These are phyloP conservation scores for Aegithalos caudatus DNA, from an alignment of 2,113 vertebrate species.

Conservation along the genomic window DNA sequence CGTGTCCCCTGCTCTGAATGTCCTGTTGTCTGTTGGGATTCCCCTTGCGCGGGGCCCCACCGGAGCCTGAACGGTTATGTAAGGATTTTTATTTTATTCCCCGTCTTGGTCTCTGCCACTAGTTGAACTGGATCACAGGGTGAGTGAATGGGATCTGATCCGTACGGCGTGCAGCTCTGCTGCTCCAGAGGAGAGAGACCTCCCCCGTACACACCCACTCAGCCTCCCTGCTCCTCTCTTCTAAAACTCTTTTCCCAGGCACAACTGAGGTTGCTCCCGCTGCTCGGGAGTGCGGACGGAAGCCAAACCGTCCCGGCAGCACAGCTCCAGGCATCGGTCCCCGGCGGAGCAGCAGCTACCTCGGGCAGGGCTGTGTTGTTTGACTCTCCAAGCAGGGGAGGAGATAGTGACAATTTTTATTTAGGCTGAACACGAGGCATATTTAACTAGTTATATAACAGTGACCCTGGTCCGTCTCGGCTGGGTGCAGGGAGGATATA, in stretches of 20 bases:
- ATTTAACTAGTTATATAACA: slow-evolving; percentile 55
- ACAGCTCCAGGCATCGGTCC: not conserved
- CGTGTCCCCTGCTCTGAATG: not conserved
- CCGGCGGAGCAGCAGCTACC: not conserved
- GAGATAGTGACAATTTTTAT: slow-evolving; percentile 34
- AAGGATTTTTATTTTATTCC: slow-evolving; percentile 66
- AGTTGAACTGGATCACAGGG: slow-evolving; percentile 60
- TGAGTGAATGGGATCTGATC: slow-evolving; percentile 30
- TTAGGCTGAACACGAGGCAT: slow-evolving; percentile 20
- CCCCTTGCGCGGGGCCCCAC: slow-evolving; percentile 26
- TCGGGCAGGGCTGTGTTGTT: not conserved
- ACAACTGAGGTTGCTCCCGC: not conserved
- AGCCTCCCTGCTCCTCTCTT: not conserved
- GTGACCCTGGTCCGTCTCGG: slow-evolving; percentile 32
- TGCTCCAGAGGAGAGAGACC: not conserved
- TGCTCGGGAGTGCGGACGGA: not conserved
- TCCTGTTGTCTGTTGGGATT: slow-evolving; percentile 58
- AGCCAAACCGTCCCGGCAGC: not conserved
- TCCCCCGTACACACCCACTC: slow-evolving; percentile 6
- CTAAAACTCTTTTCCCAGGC: not conserved
- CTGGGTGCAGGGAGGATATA: not conserved
- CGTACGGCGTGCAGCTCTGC: not conserved
- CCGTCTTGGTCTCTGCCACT: slow-evolving; percentile 48
- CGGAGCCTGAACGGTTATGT: slow-evolving; percentile 48
- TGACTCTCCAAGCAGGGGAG: slow-evolving; percentile 36